Base-by-base conservation (phyloP, 2,888 invertebrate genomes). In the Calameuta pallipes region DNA sequence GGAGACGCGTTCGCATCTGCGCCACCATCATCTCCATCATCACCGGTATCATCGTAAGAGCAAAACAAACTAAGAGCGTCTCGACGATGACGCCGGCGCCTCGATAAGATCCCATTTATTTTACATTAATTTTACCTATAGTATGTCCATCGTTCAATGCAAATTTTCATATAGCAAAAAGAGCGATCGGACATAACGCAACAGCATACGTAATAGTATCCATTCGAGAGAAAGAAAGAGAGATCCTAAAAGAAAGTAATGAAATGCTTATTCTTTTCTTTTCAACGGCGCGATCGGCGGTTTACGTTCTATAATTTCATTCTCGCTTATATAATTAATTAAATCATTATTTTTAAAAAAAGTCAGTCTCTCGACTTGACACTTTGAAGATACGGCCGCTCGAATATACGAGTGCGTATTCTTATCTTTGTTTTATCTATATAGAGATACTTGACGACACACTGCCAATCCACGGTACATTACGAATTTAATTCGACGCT, bases 1-100 rank as follows among this genome's bases (percentile, higher is more conserved):
- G 85, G 94, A 95, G 87, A 94, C 94, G 1, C 91, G 94, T 78
- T 92, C 94, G 84, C 94, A 93, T 86, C 85, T 89, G 33, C 88
- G 89, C 70, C 90, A 91, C 73, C 90, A 90, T 78, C 90, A 89
- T 76, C 84, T 86, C 31, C 90, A 90, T 81, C 89, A 90, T 80
- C 86, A 89, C 77, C 89, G 89, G n/a, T 87, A 90, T 82, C 90
- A 91, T 81, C 90, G 91, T 79, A 91, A 91, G 81, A 91, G 90
- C 83, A 91, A 91, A 85, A 91, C 91, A 30, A 91, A 91, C 82
- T 91, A 85, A 87, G 41, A 23, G 41, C 41, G 41, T 56, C 41
- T 23, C 41, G 41, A 56, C 23, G 41, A 56, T 56, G 15, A 56
- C 15, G 23, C 41, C 41, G 23, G 9, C 41, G 41, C 6, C 41